These are phyloP conservation scores for Rhipidura dahli DNA, from an alignment of 2,113 vertebrate genomes.

Conservation along the genomic window DNA sequence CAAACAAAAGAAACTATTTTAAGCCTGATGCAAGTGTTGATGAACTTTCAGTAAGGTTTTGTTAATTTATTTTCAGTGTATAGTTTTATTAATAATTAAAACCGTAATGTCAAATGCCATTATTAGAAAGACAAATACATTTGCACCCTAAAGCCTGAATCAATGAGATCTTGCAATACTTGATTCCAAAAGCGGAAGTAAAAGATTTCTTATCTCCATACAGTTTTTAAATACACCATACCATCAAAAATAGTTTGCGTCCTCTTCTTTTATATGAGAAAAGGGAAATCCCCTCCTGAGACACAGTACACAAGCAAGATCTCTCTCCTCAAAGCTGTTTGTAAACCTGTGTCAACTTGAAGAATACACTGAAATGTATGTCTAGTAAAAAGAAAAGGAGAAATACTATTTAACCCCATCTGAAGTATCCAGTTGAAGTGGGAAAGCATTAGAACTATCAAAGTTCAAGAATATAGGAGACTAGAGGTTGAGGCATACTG, in stretches of 20 bases:
- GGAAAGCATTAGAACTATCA: background rate
- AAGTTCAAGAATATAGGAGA: background rate
- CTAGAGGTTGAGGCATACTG: background rate
- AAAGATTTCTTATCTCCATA: background rate
- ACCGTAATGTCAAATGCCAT: accelerated
- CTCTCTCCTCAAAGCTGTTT: background rate
- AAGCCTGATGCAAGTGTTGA: background rate
- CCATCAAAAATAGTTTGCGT: background rate
- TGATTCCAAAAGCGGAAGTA: background rate
- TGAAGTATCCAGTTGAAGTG: background rate
- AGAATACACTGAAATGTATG: background rate
- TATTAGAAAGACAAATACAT: background rate
- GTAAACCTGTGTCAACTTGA: background rate
- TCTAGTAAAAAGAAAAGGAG: background rate
- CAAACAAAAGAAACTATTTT: background rate
- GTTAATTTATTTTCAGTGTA: background rate
- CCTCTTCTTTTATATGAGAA: background rate
- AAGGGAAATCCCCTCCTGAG: background rate
- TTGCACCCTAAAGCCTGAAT: background rate
- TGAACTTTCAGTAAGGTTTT: background rate
- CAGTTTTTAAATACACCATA: background rate
- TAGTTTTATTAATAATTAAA: background rate
- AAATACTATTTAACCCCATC: background rate
- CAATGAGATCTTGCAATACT: background rate
- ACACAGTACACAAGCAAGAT: background rate